Evolutionary conservation across 2,888 invertebrate species (phyloP).

Genomic region (Drosophila peninsularis): DNA sequence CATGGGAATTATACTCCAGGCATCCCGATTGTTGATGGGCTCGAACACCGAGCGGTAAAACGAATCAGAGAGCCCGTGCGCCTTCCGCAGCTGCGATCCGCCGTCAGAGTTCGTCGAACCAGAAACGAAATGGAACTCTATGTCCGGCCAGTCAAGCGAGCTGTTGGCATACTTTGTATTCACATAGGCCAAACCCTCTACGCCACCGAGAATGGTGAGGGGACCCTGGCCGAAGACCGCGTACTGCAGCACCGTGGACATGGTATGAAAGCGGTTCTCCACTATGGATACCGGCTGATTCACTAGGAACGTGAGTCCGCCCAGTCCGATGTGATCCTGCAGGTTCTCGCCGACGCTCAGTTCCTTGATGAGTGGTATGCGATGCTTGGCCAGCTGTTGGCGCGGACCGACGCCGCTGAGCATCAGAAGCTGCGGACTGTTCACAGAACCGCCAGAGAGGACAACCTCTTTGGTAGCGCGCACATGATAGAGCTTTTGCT

Average conservation of each 20-base stretch:
- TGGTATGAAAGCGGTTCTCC: constrained; percentile 91
- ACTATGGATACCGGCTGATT: constrained; percentile 92
- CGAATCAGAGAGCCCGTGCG: constrained; percentile 90
- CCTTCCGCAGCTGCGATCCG: constrained; percentile 91
- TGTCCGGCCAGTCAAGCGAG: constrained; percentile 93
- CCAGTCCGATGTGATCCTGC: constrained; percentile 95
- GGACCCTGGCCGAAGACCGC: constrained; percentile 93
- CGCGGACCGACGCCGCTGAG: constrained; percentile 94
- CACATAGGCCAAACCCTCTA: constrained; percentile 95
- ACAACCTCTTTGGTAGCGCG: constrained; percentile 94
- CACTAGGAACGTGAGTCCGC: constrained; percentile 93
- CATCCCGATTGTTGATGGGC: constrained; percentile 90
- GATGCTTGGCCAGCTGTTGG: constrained; percentile 89
- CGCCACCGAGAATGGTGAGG: constrained; percentile 93
- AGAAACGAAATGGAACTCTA: constrained; percentile 95
- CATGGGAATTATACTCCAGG: constrained; percentile 94
- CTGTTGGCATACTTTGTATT: constrained; percentile 93
- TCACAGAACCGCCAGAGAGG: constrained; percentile 95
- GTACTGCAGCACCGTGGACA: constrained; percentile 92
- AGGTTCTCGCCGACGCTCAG: constrained; percentile 93
- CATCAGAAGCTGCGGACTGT: constrained; percentile 97
- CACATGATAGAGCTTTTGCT: constrained; percentile 89
- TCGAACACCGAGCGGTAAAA: constrained; percentile 91
- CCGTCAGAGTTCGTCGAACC: constrained; percentile 95
- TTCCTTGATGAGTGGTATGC: constrained; percentile 92